Base-by-base conservation (phyloP, 2,888 invertebrate species). In the Uropetala carovei region DNA sequence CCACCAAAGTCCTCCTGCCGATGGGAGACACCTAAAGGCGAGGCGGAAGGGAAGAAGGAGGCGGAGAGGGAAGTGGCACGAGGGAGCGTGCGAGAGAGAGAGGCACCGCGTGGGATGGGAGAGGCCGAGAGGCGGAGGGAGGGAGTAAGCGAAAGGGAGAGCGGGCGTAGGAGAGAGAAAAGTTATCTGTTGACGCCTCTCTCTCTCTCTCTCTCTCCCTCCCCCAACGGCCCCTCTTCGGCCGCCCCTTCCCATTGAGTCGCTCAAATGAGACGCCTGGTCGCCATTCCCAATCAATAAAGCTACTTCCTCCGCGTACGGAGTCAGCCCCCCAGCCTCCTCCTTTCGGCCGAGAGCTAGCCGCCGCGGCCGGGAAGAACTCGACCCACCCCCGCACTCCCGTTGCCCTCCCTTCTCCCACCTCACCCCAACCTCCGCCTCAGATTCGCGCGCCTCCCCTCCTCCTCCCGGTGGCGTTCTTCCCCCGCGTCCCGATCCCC, bases 241-340 rank as follows among this genome's bases (percentile, higher is more conserved):
- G 75, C 22, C 27, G 27, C 89, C 89, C 89, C 89, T 64, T 64
- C 60, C 89, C 89, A 64, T 89, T 27, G 86, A 86, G 86, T 89
- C 89, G 89, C 60, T 89, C 89, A 89, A 89, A 89, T 89, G 89
- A 89, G 89, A 89, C 89, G 89, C 89, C 89, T 89, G 89, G 89
- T 89, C 89, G 89, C 89, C 89, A 89, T 89, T 89, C 89, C 89
- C 89, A 89, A 89, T 89, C 89, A 89, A 89, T 89, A 89, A 89
- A 89, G 89, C 89, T 89, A 89, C 89, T 89, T 89, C 89, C 89
- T 89, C 89, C 89, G 89, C 89, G 89, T 60, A 89, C 89, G 60
- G 64, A 64, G 64, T 64, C 89, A 89, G 89, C 89, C 83, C 57
- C 83, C 86, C 68, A 68, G 68, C 68, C 68, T 75, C 27, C 75